Conservation (phyloP, 2,113 vertebrate species). For the Eptesicus fuscus region DNA sequence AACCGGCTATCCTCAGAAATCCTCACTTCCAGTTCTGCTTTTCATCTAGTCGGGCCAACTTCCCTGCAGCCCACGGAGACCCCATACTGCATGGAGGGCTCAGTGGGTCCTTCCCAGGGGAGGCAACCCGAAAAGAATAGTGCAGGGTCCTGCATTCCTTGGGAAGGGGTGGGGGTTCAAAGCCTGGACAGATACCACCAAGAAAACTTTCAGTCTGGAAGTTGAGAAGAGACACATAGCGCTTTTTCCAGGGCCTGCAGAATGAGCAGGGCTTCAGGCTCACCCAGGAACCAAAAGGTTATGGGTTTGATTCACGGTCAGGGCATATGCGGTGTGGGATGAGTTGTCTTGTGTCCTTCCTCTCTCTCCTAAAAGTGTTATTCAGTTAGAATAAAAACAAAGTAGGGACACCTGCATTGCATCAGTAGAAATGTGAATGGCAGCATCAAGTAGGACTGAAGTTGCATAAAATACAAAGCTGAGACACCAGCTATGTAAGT, state of each 20-base stretch:
- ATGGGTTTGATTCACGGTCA: too few relatives aligned
- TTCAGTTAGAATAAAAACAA: constrained; percentile 24
- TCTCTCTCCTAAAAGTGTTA: neutral
- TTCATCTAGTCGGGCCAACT: neutral
- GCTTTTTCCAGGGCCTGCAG: neutral
- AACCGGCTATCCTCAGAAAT: neutral
- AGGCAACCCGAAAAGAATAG: neutral
- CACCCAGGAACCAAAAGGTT: too few relatives aligned
- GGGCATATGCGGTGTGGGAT: neutral
- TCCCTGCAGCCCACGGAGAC: neutral
- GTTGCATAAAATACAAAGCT: neutral
- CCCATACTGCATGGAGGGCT: neutral
- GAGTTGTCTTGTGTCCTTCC: neutral
- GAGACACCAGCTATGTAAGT: neutral
- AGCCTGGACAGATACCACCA: neutral
- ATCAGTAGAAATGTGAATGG: neutral
- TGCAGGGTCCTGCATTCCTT: neutral
- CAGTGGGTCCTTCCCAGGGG: neutral
- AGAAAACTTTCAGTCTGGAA: neutral
- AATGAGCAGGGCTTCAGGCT: neutral
- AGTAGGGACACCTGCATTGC: neutral
- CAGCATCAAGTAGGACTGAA: neutral
- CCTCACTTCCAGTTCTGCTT: neutral
- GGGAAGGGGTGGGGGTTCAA: neutral
- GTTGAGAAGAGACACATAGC: neutral